Evolutionary conservation across 2,797 vertebrate genomes (phyloP).

Genomic region (Manis crassicaudata): DNA sequence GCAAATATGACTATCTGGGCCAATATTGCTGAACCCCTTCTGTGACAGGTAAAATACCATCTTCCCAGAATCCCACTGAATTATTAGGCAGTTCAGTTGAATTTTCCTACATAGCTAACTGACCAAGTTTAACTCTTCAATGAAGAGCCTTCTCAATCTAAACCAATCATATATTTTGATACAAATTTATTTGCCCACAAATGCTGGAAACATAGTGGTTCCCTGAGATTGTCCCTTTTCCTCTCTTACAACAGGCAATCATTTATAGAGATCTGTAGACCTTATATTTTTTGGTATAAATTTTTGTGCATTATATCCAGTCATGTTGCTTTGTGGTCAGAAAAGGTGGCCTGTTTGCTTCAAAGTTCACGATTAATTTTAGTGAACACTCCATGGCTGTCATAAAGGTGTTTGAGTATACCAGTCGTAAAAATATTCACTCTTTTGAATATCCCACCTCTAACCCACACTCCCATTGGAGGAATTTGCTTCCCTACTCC

Average conservation of each 20-base stretch:
- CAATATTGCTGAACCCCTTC: neutral
- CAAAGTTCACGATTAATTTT: neutral
- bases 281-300: neutral
- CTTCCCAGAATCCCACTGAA: neutral
- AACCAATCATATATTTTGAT: neutral
- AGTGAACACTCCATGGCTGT: neutral
- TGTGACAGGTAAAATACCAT: neutral
- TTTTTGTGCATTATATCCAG: neutral
- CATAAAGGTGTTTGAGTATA: neutral
- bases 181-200: neutral
- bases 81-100: neutral
- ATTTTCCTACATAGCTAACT: neutral
- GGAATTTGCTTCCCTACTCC: neutral
- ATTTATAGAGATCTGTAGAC: accelerated
- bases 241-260: neutral
- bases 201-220: neutral
- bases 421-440: neutral
- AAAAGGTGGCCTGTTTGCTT: neutral
- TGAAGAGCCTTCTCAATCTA: neutral
- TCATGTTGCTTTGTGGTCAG: neutral
- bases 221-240: neutral
- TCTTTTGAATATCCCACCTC: neutral
- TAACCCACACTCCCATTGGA: neutral
- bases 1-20: neutral
- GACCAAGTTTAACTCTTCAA: neutral